phyloP scores from a whole-genome alignment of 2,113 vertebrate species.

The Hyla sarda region DNA sequence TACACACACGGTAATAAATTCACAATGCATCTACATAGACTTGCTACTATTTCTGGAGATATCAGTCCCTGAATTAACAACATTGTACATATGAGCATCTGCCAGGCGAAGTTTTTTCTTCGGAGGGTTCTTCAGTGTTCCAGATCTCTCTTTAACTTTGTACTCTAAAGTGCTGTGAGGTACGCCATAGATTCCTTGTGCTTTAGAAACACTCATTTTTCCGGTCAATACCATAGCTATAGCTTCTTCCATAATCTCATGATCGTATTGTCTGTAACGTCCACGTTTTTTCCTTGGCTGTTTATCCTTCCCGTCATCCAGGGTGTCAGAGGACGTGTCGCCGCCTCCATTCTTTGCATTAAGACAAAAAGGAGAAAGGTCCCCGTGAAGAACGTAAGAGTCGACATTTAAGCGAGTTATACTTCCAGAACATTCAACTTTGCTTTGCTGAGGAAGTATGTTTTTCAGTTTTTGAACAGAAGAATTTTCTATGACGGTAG shows the following conservation, averaged over 20 bases:
- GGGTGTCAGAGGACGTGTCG: slow-evolving; percentile 85
- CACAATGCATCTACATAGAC: slow-evolving; percentile 86
- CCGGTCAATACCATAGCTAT: slow-evolving; percentile 97
- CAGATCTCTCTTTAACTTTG: slow-evolving; percentile 98
- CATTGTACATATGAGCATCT: slow-evolving; percentile 85
- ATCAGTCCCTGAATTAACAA: slow-evolving; percentile 94
- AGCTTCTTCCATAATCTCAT: slow-evolving; percentile 97
- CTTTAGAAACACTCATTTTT: slow-evolving; percentile 99
- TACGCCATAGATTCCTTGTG: slow-evolving; percentile 97
- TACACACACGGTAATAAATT: slow-evolving; percentile 71
- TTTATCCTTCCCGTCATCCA: slow-evolving; percentile 91
- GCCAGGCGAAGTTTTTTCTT: slow-evolving; percentile 93
- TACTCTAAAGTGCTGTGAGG: slow-evolving; percentile 99
- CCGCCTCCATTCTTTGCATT: slow-evolving; percentile 86
- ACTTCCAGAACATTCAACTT: slow-evolving; percentile 84
- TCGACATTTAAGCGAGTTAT: slow-evolving; percentile 85
- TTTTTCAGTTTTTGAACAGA: slow-evolving; percentile 90
- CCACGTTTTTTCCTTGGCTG: slow-evolving; percentile 97
- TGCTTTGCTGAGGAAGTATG: slow-evolving; percentile 89
- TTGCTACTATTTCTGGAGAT: slow-evolving; percentile 86
- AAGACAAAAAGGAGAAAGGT: slow-evolving; percentile 92
- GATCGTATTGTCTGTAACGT: slow-evolving; percentile 96
- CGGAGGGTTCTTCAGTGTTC: slow-evolving; percentile 96
- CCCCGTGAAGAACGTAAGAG: slow-evolving; percentile 85
- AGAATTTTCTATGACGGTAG: slow-evolving; percentile 82